Conservation (phyloP, 2,113 vertebrate genomes). For the Eubucco bourcierii region DNA sequence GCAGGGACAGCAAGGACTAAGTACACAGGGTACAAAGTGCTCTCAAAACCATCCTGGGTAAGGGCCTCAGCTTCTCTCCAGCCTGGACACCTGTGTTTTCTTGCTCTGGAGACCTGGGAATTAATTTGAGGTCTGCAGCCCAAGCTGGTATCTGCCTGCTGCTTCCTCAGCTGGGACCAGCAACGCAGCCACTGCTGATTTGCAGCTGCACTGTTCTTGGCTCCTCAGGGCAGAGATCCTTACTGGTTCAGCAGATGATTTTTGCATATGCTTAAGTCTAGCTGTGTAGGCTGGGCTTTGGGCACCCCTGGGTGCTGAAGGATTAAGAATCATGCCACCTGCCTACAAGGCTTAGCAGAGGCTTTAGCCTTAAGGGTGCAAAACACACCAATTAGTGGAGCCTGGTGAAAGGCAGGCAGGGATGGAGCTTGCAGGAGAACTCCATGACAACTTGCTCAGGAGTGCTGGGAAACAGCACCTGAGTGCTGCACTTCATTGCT, state of each 20-base stretch:
- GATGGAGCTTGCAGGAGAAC: background rate
- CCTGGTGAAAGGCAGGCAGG: background rate
- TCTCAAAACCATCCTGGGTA: background rate
- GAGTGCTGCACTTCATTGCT: background rate
- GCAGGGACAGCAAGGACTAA: too few species aligned
- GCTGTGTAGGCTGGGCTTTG: background rate
- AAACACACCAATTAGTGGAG: background rate
- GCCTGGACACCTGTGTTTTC: background rate
- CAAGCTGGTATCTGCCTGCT: background rate
- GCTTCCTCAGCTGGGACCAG: background rate
- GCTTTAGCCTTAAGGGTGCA: background rate
- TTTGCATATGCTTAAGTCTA: background rate
- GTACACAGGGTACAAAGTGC: background rate
- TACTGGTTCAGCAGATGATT: background rate
- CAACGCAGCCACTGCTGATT: background rate
- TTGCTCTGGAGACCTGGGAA: background rate
- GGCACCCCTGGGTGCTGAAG: background rate
- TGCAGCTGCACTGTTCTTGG: background rate
- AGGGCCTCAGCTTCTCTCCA: background rate
- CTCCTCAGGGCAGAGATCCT: background rate
- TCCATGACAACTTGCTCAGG: background rate
- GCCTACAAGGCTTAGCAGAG: background rate
- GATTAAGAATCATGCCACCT: background rate
- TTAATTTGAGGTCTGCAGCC: rapidly evolving
- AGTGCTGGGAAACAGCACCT: background rate